phyloP scores from a whole-genome alignment of 2,888 invertebrate species.

The Coronaproctus castanopsis region DNA sequence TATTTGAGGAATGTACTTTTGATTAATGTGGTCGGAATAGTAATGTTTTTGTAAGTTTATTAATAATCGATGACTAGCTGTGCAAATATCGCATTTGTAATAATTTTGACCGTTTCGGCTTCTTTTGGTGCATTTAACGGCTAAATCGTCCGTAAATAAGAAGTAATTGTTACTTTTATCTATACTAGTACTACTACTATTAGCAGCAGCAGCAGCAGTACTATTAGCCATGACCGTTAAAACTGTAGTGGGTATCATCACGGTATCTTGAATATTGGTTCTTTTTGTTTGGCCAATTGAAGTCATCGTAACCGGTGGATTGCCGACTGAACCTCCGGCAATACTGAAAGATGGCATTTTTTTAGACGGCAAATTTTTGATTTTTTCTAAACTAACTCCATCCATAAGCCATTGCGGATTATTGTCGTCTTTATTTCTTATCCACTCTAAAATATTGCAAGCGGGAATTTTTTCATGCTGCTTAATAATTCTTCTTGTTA shows the following conservation, averaged over 20 bases:
- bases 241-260: background rate
- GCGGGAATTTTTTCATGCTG: too few relatives aligned
- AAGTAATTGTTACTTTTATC: constrained; percentile 13
- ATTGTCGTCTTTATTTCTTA: background rate
- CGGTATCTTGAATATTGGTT: background rate
- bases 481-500: too few relatives aligned
- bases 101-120: constrained; percentile 20
- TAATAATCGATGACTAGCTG: constrained; percentile 28
- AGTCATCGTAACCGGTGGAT: background rate
- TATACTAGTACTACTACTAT: background rate
- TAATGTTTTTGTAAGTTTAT: constrained; percentile 33
- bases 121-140: constrained; percentile 14
- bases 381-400: background rate
- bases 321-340: background rate
- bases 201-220: background rate
- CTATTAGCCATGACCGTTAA: background rate
- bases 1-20: background rate
- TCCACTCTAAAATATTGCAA: background rate
- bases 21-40: constrained; percentile 30
- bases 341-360: background rate
- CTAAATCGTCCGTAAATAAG: constrained; percentile 18
- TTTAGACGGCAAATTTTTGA: background rate
- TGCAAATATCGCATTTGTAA: constrained; percentile 30
- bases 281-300: background rate
- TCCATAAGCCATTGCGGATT: background rate